Evolutionary conservation across 2,888 invertebrate genomes (phyloP).

Genomic region (Ochropleura plecta): DNA sequence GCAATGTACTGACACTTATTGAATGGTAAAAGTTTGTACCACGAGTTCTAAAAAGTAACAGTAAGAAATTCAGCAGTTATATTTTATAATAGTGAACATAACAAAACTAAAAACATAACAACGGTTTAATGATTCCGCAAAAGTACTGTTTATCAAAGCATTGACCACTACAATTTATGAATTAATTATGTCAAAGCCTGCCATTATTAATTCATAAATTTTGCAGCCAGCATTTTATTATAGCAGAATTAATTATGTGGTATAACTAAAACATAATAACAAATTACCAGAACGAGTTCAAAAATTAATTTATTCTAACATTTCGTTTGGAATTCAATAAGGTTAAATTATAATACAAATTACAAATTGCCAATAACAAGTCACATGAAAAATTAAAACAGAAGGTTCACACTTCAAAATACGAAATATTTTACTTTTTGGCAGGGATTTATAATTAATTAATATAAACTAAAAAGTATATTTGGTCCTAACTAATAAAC

Average conservation of each 20-base stretch:
- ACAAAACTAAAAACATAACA: neutral
- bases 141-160: neutral
- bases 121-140: neutral
- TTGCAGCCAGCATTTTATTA: neutral
- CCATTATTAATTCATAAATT: neutral
- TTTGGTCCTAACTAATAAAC: neutral
- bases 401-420: neutral
- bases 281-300: neutral
- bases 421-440: neutral
- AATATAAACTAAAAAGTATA: neutral
- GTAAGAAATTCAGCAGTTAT: neutral
- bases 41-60: neutral
- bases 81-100: neutral
- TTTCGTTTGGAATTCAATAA: neutral
- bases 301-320: neutral
- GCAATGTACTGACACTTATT: neutral
- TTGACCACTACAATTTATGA: neutral
- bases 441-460: neutral
- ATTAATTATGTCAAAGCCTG: neutral
- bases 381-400: neutral
- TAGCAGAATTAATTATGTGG: neutral
- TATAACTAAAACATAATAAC: conserved; percentile 3
- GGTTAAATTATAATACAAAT: conserved; percentile 8
- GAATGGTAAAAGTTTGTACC: neutral
- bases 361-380: conserved; percentile 9